A percentile compares a stretch with the other conserved stretches of the same genome.
These are phyloP conservation scores for Trachemys scripta DNA, from an alignment of 2,113 vertebrate genomes.

Conservation along the genomic window DNA sequence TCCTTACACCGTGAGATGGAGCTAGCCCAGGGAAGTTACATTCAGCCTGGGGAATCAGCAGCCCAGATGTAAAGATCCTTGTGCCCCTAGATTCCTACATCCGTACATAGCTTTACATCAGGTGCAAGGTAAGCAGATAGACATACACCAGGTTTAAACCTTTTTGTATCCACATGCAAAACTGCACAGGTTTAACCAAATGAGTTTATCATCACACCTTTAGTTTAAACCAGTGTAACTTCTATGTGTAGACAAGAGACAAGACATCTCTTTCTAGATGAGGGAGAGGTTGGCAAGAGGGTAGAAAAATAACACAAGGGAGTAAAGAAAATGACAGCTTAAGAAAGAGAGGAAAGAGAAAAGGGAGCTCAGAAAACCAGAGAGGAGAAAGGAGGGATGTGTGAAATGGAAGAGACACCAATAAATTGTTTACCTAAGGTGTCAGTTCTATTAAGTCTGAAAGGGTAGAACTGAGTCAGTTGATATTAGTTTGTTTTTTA, in stretches of 20 bases:
- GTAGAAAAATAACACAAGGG: neutral
- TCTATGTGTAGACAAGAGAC: neutral
- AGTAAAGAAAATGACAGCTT: neutral
- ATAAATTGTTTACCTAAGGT: conserved; percentile 53
- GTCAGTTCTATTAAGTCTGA: conserved; percentile 61
- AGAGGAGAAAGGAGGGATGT: neutral
- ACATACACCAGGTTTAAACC: fast-evolving
- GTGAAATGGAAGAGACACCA: neutral
- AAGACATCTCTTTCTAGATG: fast-evolving
- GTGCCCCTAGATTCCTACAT: neutral
- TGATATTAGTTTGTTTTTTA: conserved; percentile 45
- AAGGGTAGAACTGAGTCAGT: conserved; percentile 45
- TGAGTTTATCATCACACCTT: neutral
- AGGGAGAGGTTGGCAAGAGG: neutral
- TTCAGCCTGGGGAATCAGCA: neutral
- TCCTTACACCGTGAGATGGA: neutral
- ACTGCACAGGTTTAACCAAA: neutral
- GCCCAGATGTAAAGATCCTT: neutral
- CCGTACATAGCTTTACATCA: neutral
- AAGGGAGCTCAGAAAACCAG: fast-evolving
- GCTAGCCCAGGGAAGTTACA: neutral
- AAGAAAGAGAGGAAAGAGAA: neutral
- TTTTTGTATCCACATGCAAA: neutral
- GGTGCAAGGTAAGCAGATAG: neutral
- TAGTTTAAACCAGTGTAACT: neutral